Percentiles rank a stretch among this genome's conserved stretches.
phyloP scores from a whole-genome alignment of 2,797 vertebrate genomes.

The Syngnathus rostellatus region DNA sequence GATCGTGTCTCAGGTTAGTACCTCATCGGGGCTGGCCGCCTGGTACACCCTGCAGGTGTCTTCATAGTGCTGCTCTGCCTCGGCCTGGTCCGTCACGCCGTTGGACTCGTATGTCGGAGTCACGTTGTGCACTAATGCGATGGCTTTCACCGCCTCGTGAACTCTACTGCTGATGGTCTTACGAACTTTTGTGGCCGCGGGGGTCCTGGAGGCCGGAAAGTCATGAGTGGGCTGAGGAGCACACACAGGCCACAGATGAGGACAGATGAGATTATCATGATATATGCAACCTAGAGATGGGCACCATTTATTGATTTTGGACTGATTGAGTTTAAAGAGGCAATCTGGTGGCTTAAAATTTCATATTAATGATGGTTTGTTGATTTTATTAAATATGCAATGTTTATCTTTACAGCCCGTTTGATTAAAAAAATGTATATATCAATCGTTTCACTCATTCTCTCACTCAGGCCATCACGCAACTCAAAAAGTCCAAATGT shows the following conservation, averaged over 20 bases:
- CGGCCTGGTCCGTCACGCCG: slow-evolving; percentile 90
- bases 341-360: neutral
- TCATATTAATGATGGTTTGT: neutral
- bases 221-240: slow-evolving; percentile 78
- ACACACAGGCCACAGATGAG: neutral
- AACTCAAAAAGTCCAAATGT: slow-evolving; percentile 2
- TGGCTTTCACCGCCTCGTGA: slow-evolving; percentile 93
- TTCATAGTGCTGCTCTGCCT: slow-evolving; percentile 93
- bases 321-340: neutral
- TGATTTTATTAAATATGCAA: neutral
- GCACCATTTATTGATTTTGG: neutral
- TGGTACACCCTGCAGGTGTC: slow-evolving; percentile 96
- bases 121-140: slow-evolving; percentile 94
- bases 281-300: neutral
- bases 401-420: neutral
- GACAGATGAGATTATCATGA: neutral
- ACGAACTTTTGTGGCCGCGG: slow-evolving; percentile 84
- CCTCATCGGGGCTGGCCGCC: slow-evolving; percentile 96
- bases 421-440: neutral
- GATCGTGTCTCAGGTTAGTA: slow-evolving; percentile 33
- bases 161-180: slow-evolving; percentile 94
- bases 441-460: neutral
- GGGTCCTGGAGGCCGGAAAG: slow-evolving; percentile 77
- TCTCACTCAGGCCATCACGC: neutral
- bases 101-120: slow-evolving; percentile 93